A percentile compares a stretch with the other conserved stretches of the same genome.
These are phyloP conservation scores for Theropithecus gelada DNA, from an alignment of 2,113 vertebrate genomes.

Conservation along the genomic window DNA sequence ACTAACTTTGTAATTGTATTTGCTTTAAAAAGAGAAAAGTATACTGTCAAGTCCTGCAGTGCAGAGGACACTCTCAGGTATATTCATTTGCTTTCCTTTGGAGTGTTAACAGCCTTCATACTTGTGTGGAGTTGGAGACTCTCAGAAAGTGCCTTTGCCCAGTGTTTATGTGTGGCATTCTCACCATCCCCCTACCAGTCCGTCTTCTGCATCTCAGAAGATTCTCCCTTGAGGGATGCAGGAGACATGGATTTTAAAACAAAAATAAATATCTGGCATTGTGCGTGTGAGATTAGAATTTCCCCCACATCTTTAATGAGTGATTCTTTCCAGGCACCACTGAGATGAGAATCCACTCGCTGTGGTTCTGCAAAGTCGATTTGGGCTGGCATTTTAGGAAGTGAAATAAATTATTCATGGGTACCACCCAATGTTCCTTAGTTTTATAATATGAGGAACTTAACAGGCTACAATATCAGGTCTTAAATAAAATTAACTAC, in stretches of 20 bases:
- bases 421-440: constrained; percentile 28
- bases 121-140: neutral
- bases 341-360: constrained; percentile 25
- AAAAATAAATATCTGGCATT: constrained; percentile 17
- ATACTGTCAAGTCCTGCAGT: neutral
- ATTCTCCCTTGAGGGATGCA: neutral
- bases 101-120: fast-evolving
- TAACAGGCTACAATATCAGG: constrained; percentile 71
- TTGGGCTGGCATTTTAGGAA: constrained; percentile 59
- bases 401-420: constrained; percentile 83
- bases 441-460: constrained; percentile 60
- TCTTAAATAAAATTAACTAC: constrained; percentile 80
- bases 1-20: neutral
- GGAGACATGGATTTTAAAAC: constrained; percentile 20
- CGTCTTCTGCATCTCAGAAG: neutral
- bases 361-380: constrained; percentile 24
- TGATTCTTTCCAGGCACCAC: constrained; percentile 49
- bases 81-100: neutral
- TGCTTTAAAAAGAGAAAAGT: constrained; percentile 36
- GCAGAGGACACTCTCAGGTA: neutral
- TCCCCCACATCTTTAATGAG: neutral
- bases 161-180: neutral
- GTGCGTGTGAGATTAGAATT: constrained; percentile 16
- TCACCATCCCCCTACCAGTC: neutral
- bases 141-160: neutral